Evolutionary conservation across 2,797 vertebrate species (phyloP), one percentile per base, ranked within the genome.

Genomic region (Bradypus variegatus): DNA sequence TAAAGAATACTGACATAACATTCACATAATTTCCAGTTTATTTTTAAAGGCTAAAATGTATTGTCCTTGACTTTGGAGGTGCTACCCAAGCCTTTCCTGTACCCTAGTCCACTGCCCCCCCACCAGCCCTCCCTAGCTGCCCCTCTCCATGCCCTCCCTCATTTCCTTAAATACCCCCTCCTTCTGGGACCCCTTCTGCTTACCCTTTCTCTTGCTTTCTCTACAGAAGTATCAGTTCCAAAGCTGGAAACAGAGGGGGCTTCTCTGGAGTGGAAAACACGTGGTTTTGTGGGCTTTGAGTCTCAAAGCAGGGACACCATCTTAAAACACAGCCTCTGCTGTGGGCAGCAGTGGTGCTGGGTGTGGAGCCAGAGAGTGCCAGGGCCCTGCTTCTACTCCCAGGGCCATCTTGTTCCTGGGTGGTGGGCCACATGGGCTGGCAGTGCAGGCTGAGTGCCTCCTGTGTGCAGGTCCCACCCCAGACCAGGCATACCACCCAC

Each of bases 331-430:
- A 8, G 1, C 2, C 18, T 48, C 31, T 1, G 2, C 23, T 27
- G 3, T 9, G 55, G 41, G 23, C 13, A 21, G 14, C 12, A 2
- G 70, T 0, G 41, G 31, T n/a, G 6, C 4, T 0, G 18, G 41
- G 29, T 10, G 1, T 9, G 55, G 53, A n/a, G 53, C 29, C 2
- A 0, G n/a, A 12, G 1, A 0, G n/a, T n/a, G 27, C 86, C 72
- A 12, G 53, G 53, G 23, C 21, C 41, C 31, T 2, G 15, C 25
- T 31, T 65, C 87, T 72, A 9, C 41, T 25, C n/a, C 21, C 31
- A 45, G 41, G 41, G 41, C 41, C 41, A 45, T 45, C 41, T 45
- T 45, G 41, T 45, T n/a, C 55, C 70, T 21, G 53, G 86, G 19
- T 25, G 8, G 31, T 13, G 21, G 41, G 8, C 27, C 15, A 4